These are phyloP conservation scores for Pinctada fucata DNA, from an alignment of 2,888 invertebrate species.

Conservation along the genomic window DNA sequence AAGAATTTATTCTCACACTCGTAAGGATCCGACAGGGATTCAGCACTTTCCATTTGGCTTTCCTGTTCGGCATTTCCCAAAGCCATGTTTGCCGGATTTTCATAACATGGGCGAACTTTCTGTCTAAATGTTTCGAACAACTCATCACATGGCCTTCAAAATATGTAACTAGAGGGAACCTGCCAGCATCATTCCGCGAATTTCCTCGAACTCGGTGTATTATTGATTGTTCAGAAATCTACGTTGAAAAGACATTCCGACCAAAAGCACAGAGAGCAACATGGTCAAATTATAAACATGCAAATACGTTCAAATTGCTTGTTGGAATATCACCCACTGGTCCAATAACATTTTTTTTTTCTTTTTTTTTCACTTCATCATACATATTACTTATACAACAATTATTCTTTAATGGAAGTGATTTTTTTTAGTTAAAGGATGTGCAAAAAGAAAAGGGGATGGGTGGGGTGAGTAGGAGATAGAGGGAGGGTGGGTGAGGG, in stretches of 20 bases:
- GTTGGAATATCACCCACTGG: conserved; percentile 9
- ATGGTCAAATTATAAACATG: conserved; percentile 4
- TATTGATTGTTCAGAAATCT: conserved; percentile 23
- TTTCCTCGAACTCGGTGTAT: conserved; percentile 7
- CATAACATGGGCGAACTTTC: conserved; percentile 8
- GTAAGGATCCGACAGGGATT: conserved; percentile 9
- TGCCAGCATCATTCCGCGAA: conserved; percentile 10
- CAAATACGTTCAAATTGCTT: conserved; percentile 12
- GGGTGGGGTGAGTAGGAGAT: no score
- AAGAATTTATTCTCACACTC: conserved; percentile 18
- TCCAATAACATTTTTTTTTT: conserved; percentile 8
- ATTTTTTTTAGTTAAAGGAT: no score
- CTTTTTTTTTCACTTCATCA: no score
- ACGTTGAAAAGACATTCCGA: neutral
- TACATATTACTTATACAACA: no score
- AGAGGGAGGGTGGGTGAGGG: no score
- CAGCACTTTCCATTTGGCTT: neutral
- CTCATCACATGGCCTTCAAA: conserved; percentile 17
- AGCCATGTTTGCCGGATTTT: conserved; percentile 8
- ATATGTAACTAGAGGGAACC: neutral
- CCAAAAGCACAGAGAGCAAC: conserved; percentile 9
- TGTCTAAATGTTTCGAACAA: neutral
- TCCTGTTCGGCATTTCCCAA: conserved; percentile 5
- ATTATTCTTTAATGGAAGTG: no score
- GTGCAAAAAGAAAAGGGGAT: no score